Percentiles rank a stretch among this genome's conserved stretches.
Evolutionary conservation across 1,140 invertebrate species (phyloP).

Genomic region (Leptonema lineaticorne): DNA sequence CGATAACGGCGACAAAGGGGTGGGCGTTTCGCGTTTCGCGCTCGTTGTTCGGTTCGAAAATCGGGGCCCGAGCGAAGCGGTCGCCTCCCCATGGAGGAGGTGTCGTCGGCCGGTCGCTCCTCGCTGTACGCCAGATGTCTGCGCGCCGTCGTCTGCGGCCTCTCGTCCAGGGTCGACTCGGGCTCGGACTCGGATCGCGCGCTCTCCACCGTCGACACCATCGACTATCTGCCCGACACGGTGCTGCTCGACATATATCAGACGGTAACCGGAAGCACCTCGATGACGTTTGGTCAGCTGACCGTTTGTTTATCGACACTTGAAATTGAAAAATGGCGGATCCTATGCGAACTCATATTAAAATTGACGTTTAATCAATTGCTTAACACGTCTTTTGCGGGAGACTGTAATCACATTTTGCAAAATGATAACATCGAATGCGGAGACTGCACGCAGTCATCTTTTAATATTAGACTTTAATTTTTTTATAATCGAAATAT

Average conservation of each 20-base stretch:
- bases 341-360: not conserved
- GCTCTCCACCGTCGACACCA: not conserved
- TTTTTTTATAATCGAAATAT: not conserved
- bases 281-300: not conserved
- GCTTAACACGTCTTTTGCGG: not conserved
- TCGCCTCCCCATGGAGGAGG: not conserved
- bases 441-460: not conserved
- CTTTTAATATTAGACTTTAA: no score
- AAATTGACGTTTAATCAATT: not conserved
- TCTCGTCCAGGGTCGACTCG: not conserved
- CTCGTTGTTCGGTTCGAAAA: no score
- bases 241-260: conserved; percentile 25
- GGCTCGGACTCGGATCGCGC: not conserved
- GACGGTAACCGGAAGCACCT: not conserved
- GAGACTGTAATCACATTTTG: not conserved
- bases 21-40: no score
- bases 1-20: no score
- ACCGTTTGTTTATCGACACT: not conserved
- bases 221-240: conserved; percentile 3
- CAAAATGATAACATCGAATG: not conserved
- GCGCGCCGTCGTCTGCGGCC: not conserved
- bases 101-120: not conserved
- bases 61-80: not conserved
- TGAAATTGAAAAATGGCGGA: not conserved
- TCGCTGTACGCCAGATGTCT: conserved; percentile 20